Conservation (phyloP, 2,113 vertebrate species). For the Grammomys surdaster region DNA sequence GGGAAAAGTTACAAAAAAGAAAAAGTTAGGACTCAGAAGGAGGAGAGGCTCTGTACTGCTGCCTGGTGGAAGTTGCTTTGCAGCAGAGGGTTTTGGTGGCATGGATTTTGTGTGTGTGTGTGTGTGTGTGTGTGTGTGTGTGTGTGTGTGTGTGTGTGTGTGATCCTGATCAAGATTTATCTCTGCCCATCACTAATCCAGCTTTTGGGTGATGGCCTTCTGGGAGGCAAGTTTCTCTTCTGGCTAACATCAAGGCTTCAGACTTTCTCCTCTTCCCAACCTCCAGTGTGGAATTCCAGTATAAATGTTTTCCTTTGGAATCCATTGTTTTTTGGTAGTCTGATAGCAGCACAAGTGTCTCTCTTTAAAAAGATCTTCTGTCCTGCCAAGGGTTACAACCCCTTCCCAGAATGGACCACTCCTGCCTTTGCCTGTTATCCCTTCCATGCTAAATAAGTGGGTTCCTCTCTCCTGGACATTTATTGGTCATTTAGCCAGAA, state of each 20-base stretch:
- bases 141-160: too few species aligned
- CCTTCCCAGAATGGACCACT: background rate
- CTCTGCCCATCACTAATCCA: background rate
- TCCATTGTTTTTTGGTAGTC: background rate
- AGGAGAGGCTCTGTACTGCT: background rate
- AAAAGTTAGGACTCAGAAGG: background rate
- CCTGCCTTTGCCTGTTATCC: too few species aligned
- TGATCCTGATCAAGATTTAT: too few species aligned
- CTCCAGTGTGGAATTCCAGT: background rate
- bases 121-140: too few species aligned
- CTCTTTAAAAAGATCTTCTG: background rate
- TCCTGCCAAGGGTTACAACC: background rate
- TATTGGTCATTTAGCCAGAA: background rate
- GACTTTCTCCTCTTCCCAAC: too few species aligned
- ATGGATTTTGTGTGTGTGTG: background rate
- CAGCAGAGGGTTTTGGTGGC: background rate
- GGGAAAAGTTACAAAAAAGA: background rate
- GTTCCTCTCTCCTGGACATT: background rate
- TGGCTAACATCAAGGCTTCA: background rate
- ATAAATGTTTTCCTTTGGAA: background rate
- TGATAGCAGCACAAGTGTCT: background rate
- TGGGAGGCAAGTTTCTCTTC: background rate
- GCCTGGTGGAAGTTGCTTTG: background rate
- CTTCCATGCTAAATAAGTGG: background rate
- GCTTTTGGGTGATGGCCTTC: too few species aligned